phyloP scores from a whole-genome alignment of 2,113 vertebrate species.

The Phoenicopterus ruber region DNA sequence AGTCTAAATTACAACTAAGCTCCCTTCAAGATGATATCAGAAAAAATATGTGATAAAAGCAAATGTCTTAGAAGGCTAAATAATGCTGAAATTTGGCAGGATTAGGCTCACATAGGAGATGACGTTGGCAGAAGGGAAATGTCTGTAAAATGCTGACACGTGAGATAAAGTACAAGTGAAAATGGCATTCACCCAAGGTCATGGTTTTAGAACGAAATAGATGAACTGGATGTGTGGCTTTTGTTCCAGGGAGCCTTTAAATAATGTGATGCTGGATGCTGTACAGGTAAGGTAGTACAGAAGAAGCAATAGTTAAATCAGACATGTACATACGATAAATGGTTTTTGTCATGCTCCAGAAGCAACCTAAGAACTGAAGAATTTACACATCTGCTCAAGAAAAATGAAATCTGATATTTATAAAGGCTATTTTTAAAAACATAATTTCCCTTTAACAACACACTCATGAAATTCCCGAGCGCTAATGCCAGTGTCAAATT shows the following conservation, averaged over 20 bases:
- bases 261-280: background rate
- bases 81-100: background rate
- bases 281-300: background rate
- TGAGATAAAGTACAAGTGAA: background rate
- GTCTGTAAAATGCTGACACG: background rate
- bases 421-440: background rate
- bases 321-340: background rate
- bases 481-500: background rate
- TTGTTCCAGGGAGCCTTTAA: conserved; percentile 8
- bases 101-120: background rate
- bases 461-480: background rate
- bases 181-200: background rate
- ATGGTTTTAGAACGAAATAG: background rate
- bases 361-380: background rate
- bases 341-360: background rate
- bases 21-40: background rate
- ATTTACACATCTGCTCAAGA: background rate
- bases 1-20: background rate
- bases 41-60: background rate
- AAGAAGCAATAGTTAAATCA: background rate
- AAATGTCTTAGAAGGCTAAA: background rate
- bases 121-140: background rate
- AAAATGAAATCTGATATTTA: background rate
- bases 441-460: background rate
- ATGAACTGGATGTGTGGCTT: background rate